Evolutionary conservation across 2,888 invertebrate species (phyloP), one percentile per base, ranked within the genome.

Genomic region (Crepidodera aurea): DNA sequence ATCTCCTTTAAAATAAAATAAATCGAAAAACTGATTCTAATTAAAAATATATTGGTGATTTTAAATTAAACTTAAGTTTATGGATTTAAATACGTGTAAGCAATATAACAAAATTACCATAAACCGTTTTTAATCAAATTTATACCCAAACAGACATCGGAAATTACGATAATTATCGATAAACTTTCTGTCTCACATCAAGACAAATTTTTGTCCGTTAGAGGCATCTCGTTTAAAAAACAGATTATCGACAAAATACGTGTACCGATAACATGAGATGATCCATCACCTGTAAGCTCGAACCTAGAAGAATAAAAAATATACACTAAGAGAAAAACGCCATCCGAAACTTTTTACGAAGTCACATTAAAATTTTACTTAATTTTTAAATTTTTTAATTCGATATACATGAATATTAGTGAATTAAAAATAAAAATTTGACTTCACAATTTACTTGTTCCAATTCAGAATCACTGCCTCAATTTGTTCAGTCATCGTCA

Each of bases 241-340:
- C 62, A 62, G 66, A 64, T 62, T 64, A 73, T 72, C 70, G 69
- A 73, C 75, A 75, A 75, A 77, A 75, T 73, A 73, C 71, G 65
- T 76, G 76, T 76, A 73, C 71, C 68, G 76, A 76, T 77, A 77
- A 75, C 64, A 66, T 64, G 58, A 60, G 64, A 65, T 71, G 70
- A 78, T 78, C 77, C 71, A 78, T 78, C 78, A 78, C 53, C 56
- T 62, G 62, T 57, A 50, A 12, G 44, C 25, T 54, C 37, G 22
- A 61, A 48, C 57, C 40, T 18, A 27, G 57, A 55, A 1, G 25
- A 40, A 15, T 42, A 55, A 55, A 42, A 50, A 44, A 10, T 37
- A 40, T 44, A 16, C 42, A 15, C 40, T 27, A 29, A 16, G 12
- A 32, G 25, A 55, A 58, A 32, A 4, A 32, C 8, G 51, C 27